Base-by-base conservation (phyloP, 2,888 invertebrate species). In the Pelosia muscerda region DNA sequence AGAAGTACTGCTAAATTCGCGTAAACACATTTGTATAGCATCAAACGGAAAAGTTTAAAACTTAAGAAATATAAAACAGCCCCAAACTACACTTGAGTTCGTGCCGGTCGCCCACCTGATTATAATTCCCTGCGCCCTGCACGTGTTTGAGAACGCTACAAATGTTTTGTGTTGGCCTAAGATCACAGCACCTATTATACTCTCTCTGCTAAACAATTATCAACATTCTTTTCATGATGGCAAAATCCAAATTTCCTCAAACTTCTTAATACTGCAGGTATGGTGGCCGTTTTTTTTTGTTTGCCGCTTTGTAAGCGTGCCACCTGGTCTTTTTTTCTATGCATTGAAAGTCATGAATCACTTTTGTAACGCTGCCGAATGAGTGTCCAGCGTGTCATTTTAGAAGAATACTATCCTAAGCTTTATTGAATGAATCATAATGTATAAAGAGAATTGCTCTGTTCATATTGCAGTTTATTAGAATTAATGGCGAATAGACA, bases 241-340 rank as follows among this genome's bases (percentile, higher is more conserved):
- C 85, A 87, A 85, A 87, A 84, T 68, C 72, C 57, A 89, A 79
- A 87, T 83, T 84, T 84, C 81, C 59, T 72, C 71, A 72, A 74
- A 75, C 72, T 79, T 66, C 73, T 70, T 68, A 55, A 69, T 75
- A 79, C 81, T 82, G 82, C 88, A 87, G 87, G 86, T 87, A 85
- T 86, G 87, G 82, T 86, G 82, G 77, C 84, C 84, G 85, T 87
- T 92, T 93, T 90, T 89, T 38, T 91, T 90, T 88, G 84, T 86
- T 63, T 81, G 83, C 81, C 85, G 85, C 88, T 88, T 88, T 88
- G 88, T 89, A 87, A 90, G 84, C 88, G 87, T 88, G 90, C 92
- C 94, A 94, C 93, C 94, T 94, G 94, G 94, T 85, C 88, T 90
- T 92, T 94, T 55, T 94, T 93, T 92, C 88, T 86, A 85, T 86